These are phyloP conservation scores for Poicephalus meyeri DNA, from an alignment of 2,113 vertebrate species.

Conservation along the genomic window DNA sequence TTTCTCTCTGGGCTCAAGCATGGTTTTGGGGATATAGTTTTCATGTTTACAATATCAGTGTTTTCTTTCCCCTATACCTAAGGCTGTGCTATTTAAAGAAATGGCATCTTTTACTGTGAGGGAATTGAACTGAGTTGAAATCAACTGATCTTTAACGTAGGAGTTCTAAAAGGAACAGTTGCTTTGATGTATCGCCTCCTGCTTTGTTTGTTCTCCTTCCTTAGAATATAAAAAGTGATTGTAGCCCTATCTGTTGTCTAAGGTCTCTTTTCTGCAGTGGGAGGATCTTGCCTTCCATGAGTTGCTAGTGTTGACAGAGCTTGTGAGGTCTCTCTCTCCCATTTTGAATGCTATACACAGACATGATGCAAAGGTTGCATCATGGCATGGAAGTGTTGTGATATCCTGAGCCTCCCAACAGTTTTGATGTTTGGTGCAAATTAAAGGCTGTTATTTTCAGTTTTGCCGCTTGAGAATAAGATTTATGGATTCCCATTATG, in stretches of 20 bases:
- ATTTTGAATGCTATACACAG: fast-evolving
- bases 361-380: background rate
- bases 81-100: background rate
- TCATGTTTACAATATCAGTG: background rate
- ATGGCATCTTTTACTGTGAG: background rate
- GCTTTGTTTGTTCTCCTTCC: background rate
- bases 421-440: background rate
- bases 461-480: background rate
- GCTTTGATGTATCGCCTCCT: background rate
- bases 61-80: too few species aligned
- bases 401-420: background rate
- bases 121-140: background rate
- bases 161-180: background rate
- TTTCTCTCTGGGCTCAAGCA: background rate
- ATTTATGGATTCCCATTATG: background rate
- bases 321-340: background rate
- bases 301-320: background rate
- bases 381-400: background rate
- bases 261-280: background rate
- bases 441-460: background rate
- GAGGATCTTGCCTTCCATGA: background rate
- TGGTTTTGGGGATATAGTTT: background rate
- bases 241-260: background rate
- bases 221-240: background rate
- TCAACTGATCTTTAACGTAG: background rate